Evolutionary conservation across 2,888 invertebrate species (phyloP).

Genomic region (Troilus luridus): DNA sequence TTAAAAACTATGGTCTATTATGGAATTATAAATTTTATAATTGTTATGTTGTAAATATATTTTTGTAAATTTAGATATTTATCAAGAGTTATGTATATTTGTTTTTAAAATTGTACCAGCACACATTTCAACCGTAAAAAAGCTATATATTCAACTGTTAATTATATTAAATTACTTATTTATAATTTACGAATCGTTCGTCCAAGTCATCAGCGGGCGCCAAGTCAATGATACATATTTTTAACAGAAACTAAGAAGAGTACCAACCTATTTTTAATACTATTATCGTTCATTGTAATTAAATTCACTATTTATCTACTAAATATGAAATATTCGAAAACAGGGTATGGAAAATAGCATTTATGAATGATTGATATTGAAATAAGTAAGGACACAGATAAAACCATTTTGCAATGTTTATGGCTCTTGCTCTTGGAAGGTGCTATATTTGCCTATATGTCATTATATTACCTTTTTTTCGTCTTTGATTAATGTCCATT

Average conservation of each 20-base stretch:
- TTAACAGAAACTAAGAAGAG: slow-evolving; percentile 42
- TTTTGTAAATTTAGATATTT: slow-evolving; percentile 61
- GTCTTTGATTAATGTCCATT: slow-evolving; percentile 41
- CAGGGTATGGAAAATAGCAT: slow-evolving; percentile 58
- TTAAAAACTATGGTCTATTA: slow-evolving; percentile 51
- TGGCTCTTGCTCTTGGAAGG: slow-evolving; percentile 49
- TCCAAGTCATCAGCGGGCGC: slow-evolving; percentile 9
- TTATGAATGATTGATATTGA: slow-evolving; percentile 50
- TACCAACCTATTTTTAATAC: slow-evolving; percentile 50
- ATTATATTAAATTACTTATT: slow-evolving; percentile 23
- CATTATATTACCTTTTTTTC: slow-evolving; percentile 29
- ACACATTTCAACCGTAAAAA: slow-evolving; percentile 11
- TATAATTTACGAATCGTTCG: background rate
- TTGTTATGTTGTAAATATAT: slow-evolving; percentile 63
- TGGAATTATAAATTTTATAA: slow-evolving; percentile 38
- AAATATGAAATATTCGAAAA: slow-evolving; percentile 51
- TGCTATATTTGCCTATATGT: slow-evolving; percentile 45
- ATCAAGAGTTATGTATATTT: slow-evolving; percentile 48
- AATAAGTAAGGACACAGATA: slow-evolving; percentile 40
- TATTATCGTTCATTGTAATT: slow-evolving; percentile 25
- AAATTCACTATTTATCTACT: slow-evolving; percentile 49
- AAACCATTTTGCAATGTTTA: slow-evolving; percentile 46
- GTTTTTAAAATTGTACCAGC: slow-evolving; percentile 44
- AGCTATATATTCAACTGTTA: slow-evolving; percentile 14
- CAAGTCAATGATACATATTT: slow-evolving; percentile 41